phyloP scores from a whole-genome alignment of 1,140 invertebrate species.

The Steinernema khuongi region DNA sequence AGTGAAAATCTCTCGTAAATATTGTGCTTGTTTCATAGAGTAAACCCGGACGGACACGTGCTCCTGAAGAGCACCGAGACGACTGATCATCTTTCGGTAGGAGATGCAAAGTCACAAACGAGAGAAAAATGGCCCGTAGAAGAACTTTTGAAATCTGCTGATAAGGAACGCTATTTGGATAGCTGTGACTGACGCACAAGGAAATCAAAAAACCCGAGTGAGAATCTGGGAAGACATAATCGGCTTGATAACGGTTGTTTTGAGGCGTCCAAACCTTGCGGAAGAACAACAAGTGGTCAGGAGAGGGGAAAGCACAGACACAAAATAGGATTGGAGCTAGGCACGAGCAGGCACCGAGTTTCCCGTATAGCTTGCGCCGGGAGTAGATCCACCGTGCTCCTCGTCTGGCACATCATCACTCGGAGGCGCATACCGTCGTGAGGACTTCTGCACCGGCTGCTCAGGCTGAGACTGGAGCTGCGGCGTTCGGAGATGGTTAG shows the following conservation, averaged over 20 bases:
- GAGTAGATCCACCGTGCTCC: background rate
- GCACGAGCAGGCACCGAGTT: conserved; percentile 31
- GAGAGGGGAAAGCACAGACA: conserved; percentile 31
- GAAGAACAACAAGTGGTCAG: conserved; percentile 11
- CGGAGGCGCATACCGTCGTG: conserved; percentile 44
- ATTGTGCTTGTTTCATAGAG: too few relatives aligned
- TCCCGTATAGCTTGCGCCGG: conserved; percentile 31
- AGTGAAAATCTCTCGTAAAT: too few relatives aligned
- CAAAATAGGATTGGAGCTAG: conserved; percentile 31
- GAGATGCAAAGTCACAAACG: too few relatives aligned
- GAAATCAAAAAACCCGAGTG: background rate
- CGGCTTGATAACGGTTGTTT: background rate
- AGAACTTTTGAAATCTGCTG: background rate
- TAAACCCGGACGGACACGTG: too few relatives aligned
- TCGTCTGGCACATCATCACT: conserved; percentile 50
- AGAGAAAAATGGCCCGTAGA: background rate
- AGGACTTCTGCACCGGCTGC: conserved; percentile 5
- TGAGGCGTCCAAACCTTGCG: background rate
- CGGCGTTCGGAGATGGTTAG: conserved; percentile 33
- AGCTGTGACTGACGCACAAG: background rate
- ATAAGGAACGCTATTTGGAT: conserved; percentile 9
- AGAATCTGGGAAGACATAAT: background rate
- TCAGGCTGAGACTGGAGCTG: conserved; percentile 22
- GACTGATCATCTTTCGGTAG: background rate
- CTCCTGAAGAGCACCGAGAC: background rate